Base-by-base conservation (phyloP, 2,113 vertebrate genomes). In the Electrona antarctica region DNA sequence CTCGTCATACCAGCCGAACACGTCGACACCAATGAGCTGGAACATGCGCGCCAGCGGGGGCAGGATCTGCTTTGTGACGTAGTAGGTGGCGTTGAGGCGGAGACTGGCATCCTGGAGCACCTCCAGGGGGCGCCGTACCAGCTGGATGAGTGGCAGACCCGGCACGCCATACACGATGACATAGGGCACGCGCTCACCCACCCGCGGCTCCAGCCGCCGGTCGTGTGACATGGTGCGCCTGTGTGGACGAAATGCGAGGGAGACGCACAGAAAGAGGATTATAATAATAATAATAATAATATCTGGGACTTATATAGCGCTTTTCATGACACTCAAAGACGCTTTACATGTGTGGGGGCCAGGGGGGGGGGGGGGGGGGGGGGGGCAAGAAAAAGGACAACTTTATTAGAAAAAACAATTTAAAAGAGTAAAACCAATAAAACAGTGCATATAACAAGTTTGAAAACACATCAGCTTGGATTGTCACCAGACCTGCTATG, bases 41-140 rank as follows among this genome's bases (percentile, higher is more conserved):
- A 99, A 96, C 28, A 98, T 90, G 69, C 98, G 94, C 12, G 93
- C 94, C 61, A 99, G 90, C 0, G 98, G 97, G 0, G 98, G 97
- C 81, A 99, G 94, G 68, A 99, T 98, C 77, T 99, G 98, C 84
- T 99, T 99, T 89, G 93, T 96, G 80, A 99, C 95, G 66, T 99
- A 99, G 88, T 99, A 99, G 0, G 93, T 93, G 61, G 95, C 91
- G 5, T 99, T 99, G 83, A 98, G 91, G 67, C 97, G 93, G 64
- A 99, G 91, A 69, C 76, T 82, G 15, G 95, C 88, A 74, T 98
- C 96, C 88, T 97, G 97, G 49, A 99, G 92, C 46, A 97, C 90
- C 41, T 99, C 97, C 3, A 93, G 45, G 21, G 98, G 98, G 56
- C 94, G 91, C 1, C 95, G 93, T 12, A 99, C 97, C 67, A 99